phyloP scores from a whole-genome alignment of 2,113 vertebrate genomes.

The Chaetodon auriga region DNA sequence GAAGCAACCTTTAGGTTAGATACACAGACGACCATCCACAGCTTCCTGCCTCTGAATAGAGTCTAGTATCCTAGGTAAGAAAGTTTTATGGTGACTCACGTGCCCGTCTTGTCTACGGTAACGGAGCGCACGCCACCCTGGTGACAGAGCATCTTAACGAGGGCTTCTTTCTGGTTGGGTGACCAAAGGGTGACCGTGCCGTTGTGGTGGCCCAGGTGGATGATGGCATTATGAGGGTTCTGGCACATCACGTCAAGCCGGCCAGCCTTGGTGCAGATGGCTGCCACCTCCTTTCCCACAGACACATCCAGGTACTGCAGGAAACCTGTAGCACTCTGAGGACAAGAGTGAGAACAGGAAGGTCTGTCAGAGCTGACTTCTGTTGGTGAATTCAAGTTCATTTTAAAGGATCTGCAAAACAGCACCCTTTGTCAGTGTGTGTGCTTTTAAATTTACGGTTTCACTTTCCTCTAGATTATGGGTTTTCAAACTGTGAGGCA shows the following conservation, averaged over 20 bases:
- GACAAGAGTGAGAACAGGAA: background rate
- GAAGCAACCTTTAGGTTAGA: background rate
- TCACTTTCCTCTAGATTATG: too few species aligned
- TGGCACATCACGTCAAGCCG: slow-evolving; percentile 90
- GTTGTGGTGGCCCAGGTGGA: slow-evolving; percentile 90
- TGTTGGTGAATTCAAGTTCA: background rate
- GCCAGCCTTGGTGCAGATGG: slow-evolving; percentile 86
- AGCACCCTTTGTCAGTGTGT: background rate
- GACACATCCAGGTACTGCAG: slow-evolving; percentile 93
- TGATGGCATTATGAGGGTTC: slow-evolving; percentile 90
- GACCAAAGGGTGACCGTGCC: slow-evolving; percentile 92
- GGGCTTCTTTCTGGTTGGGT: slow-evolving; percentile 88
- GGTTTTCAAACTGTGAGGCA: too few species aligned
- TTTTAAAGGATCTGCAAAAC: background rate
- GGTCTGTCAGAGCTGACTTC: background rate
- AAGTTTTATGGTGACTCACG: slow-evolving; percentile 80
- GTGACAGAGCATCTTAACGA: slow-evolving; percentile 92
- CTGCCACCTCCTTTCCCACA: slow-evolving; percentile 89
- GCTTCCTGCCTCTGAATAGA: background rate
- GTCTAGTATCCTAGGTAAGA: background rate
- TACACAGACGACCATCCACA: background rate
- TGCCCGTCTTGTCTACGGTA: slow-evolving; percentile 89
- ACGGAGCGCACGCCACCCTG: slow-evolving; percentile 87
- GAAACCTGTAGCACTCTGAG: slow-evolving; percentile 89
- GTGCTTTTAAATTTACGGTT: background rate